Base-by-base conservation (phyloP, 2,797 vertebrate species). In the Pseudomugil tenellus region DNA sequence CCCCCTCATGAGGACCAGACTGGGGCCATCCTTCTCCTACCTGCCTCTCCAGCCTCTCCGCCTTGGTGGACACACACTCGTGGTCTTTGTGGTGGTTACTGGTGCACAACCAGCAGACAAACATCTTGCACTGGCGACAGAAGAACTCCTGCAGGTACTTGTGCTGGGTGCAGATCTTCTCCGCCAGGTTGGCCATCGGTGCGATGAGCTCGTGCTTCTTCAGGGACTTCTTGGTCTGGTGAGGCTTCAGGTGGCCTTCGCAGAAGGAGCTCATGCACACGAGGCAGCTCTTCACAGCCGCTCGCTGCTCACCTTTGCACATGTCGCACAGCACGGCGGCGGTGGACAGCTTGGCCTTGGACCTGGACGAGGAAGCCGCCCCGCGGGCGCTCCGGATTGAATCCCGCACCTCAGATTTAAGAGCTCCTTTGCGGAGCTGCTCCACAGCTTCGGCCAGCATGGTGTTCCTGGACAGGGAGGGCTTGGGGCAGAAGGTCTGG, bases 71-170 rank as follows among this genome's bases (percentile, higher is more conserved):
- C 62, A 89, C 87, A 43, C 85, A 85, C 59, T 94, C 92, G 19
- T 95, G 94, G 3, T 87, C 93, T 66, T 95, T 94, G 81, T 95
- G 94, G 55, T 83, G 69, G 81, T 93, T 92, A 74, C 84, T 93
- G 69, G 92, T 95, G 88, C 94, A 95, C 23, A 95, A 78, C 94
- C 94, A 95, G 78, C 94, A 95, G 64, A 95, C 61, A 54, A 88
- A 95, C 61, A 83, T 72, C 68, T 89, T 86, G 19, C 94, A 95
- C 57, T 89, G 74, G 29, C 92, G 91, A 31, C 94, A 95, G 89
- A 77, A 94, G 85, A 95, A 94, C 92, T 95, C 94, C 74, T 94
- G 89, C 66, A 95, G 91, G 84, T 95, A 95, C 84, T 94, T 94
- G 91, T 95, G 94, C 81, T 94, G 83, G 6, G 90, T 84, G 86